Evolutionary conservation across 2,113 vertebrate genomes (phyloP).

Genomic region (Tympanuchus pallidicinctus): DNA sequence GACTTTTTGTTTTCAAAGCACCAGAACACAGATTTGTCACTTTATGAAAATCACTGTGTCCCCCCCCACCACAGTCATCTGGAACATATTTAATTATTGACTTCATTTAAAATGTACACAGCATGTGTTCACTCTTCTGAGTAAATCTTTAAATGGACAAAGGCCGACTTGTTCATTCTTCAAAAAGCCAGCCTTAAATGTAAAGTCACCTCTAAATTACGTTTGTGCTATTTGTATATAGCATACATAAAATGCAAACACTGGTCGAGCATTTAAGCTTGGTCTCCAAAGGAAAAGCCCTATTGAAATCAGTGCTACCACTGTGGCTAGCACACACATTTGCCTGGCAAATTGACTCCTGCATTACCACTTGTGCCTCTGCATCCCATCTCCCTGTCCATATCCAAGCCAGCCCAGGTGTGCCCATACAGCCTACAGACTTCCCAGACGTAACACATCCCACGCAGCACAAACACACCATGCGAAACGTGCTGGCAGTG

Average conservation of each 20-base stretch:
- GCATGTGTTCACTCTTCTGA: conserved; percentile 27
- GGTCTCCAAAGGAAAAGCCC: not conserved
- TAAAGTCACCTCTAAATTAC: not conserved
- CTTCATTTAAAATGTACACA: not conserved
- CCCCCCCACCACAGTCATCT: not conserved
- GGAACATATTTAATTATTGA: conserved; percentile 46
- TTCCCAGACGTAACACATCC: fast-evolving
- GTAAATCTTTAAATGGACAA: conserved; percentile 11
- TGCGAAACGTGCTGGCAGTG: not conserved
- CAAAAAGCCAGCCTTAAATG: not conserved
- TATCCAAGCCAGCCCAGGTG: not conserved
- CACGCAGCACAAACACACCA: fast-evolving
- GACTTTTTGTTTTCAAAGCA: conserved; percentile 20
- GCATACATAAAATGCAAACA: not conserved
- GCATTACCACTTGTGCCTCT: not conserved
- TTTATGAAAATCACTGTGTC: conserved; percentile 7
- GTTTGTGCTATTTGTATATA: not conserved
- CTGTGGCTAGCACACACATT: not conserved
- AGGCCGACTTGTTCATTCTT: not conserved
- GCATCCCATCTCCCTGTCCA: fast-evolving
- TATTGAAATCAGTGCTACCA: not conserved
- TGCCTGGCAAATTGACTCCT: fast-evolving
- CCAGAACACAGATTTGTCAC: not conserved
- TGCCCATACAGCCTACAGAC: not conserved
- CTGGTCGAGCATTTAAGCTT: not conserved